Base-by-base conservation (phyloP, 2,888 invertebrate species). In the Disparrhopalites patrizii region DNA sequence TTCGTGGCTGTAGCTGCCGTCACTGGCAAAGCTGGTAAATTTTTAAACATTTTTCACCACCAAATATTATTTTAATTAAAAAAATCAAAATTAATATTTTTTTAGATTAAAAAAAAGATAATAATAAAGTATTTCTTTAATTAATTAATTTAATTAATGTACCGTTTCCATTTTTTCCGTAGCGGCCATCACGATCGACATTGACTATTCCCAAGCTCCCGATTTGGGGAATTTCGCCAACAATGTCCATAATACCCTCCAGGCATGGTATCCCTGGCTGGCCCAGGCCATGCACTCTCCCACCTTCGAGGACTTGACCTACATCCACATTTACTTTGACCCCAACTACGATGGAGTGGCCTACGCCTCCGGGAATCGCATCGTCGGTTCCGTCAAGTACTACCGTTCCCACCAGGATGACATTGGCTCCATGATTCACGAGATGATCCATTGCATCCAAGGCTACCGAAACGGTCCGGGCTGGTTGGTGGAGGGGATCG, bases 341-440 rank as follows among this genome's bases (percentile, higher is more conserved):
- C 74, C 73, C 2, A 65, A 62, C 40, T 74, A 74, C 51, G 67
- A 73, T 15, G 74, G 74, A 1, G 72, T 73, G 3, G 74, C 74
- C 3, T 73, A 73, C 28, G 70, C 73, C 13, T 20, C 31, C 1
- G 63, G 63, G 13, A 31, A 43, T 8, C 13, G 28, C 13, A 67
- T 63, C 23, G 63, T 63, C 18, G 67, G 67, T 3, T 23, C 33
- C 2, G 63, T 57, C 1, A 47, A 57, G 2, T 67, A 67, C 47
- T 67, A 67, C 54, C 13, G 58, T 20, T n/a, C 2, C 10, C 56
- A 66, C 33, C 47, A 56, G 23, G 40, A 51, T 33, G 63, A 67
- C 40, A n/a, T 67, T 18, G 67, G 67, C 13, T 58, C 58, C 2
- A 67, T 67, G 67, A 58, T 67, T 23, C 67, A 67, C 52, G 67